These are phyloP conservation scores for Enhydra lutris DNA, from an alignment of 2,113 vertebrate genomes.

Conservation along the genomic window DNA sequence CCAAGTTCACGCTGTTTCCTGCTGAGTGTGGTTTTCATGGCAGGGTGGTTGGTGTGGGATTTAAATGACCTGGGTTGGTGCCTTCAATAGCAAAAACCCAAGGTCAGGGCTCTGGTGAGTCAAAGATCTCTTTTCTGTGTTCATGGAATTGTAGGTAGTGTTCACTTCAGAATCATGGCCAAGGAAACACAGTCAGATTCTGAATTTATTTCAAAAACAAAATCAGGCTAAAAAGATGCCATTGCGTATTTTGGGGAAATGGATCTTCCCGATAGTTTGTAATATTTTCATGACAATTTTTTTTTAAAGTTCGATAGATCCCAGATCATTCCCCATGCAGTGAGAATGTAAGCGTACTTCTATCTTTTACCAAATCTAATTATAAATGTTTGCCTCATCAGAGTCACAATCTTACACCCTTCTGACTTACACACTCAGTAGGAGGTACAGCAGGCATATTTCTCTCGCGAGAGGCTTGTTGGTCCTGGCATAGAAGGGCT, in stretches of 20 bases:
- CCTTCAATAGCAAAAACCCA: neutral
- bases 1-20: neutral
- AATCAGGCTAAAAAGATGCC: neutral
- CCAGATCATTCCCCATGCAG: neutral
- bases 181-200: neutral
- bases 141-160: neutral
- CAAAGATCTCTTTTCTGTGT: neutral
- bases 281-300: neutral
- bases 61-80: neutral
- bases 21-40: neutral
- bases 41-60: neutral
- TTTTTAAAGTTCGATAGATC: neutral
- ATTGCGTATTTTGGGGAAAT: neutral
- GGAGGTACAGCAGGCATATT: neutral
- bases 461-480: neutral
- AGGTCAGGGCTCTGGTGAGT: neutral
- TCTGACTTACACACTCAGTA: neutral
- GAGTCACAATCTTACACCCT: neutral
- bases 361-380: neutral
- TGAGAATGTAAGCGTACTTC: neutral
- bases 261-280: neutral
- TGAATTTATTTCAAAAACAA: slow-evolving; percentile 46
- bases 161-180: slow-evolving; percentile 7
- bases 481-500: neutral
- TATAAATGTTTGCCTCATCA: neutral